Evolutionary conservation across 1,140 invertebrate genomes (phyloP).

Genomic region (Diabrotica undecimpunctata): DNA sequence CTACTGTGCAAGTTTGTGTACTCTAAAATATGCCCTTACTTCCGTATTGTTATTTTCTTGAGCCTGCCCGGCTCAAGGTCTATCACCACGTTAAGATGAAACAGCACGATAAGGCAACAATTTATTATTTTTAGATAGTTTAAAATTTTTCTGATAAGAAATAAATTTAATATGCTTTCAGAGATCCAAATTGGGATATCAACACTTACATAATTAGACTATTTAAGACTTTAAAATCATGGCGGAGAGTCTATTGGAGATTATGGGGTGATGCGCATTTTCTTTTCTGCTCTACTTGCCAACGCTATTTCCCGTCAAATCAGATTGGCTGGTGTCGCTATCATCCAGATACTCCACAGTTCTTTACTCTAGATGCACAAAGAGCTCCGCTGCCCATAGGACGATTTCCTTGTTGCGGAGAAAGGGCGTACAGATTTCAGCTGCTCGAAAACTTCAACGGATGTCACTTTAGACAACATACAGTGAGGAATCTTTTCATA

Average conservation of each 20-base stretch:
- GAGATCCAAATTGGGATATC: slow-evolving; percentile 77
- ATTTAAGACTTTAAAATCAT: slow-evolving; percentile 73
- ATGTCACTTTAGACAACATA: slow-evolving; percentile 63
- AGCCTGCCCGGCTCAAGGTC: too few species aligned
- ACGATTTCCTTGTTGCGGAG: slow-evolving; percentile 78
- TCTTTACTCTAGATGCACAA: slow-evolving; percentile 66
- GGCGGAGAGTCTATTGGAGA: slow-evolving; percentile 89
- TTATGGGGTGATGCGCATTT: slow-evolving; percentile 87
- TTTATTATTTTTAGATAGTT: too few species aligned
- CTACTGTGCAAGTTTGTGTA: too few species aligned
- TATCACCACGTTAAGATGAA: too few species aligned
- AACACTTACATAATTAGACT: slow-evolving; percentile 76
- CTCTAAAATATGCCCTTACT: too few species aligned
- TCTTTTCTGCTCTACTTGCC: slow-evolving; percentile 70
- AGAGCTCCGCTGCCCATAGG: slow-evolving; percentile 63
- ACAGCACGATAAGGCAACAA: too few species aligned
- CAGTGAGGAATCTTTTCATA: slow-evolving; percentile 43
- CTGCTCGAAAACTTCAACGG: slow-evolving; percentile 47
- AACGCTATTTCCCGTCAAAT: slow-evolving; percentile 69
- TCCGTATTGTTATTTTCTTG: too few species aligned
- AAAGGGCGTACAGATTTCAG: slow-evolving; percentile 62
- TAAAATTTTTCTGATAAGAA: too few species aligned
- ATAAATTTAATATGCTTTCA: slow-evolving; percentile 38
- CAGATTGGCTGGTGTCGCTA: slow-evolving; percentile 77
- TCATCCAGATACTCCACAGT: slow-evolving; percentile 73